Base-by-base conservation (phyloP, 2,888 invertebrate species). In the Mythimna impura region DNA sequence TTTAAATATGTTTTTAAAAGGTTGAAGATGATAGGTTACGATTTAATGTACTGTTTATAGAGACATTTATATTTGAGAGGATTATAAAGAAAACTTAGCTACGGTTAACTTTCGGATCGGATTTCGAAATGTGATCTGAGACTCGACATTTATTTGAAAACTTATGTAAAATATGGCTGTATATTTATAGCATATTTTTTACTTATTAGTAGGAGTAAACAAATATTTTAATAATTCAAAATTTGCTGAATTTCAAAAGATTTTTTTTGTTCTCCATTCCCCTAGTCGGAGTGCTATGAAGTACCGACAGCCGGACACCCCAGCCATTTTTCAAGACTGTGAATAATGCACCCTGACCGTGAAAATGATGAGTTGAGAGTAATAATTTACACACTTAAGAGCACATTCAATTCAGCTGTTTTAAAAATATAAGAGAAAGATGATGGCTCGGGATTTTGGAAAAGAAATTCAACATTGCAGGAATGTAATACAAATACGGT, bases 1-100 rank as follows among this genome's bases (percentile, higher is more conserved):
- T 89, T 84, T 85, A 85, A 89, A 90, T 86, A 75, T 81, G 82
- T 80, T 87, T 87, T 88, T 88, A 84, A 89, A 81, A 84, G 80
- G 80, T 82, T 79, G 80, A 84, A 86, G 83, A 83, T 83, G 88
- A 87, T 86, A 86, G 78, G 86, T 87, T 87, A 87, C 78, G 76
- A 84, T 85, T 86, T 83, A 73, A 80, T 84, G 73, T 78, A 82
- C 74, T 85, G 74, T 89, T 87, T 87, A 88, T 86, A 73, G 65
- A 76, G 70, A 76, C 67, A 72, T 80, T 82, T 73, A 73, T 71
- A 70, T 66, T 71, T 72, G 62, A 63, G 69, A 66, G 61, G 54
- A 78, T 81, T 66, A 64, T 66, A 66, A 60, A 71, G 67, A 61
- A 66, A 62, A 63, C 47, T 57, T 66, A 63, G 40, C n/a, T 65